These are phyloP conservation scores for Mirounga angustirostris DNA, from an alignment of 2,113 vertebrate species.

Conservation along the genomic window DNA sequence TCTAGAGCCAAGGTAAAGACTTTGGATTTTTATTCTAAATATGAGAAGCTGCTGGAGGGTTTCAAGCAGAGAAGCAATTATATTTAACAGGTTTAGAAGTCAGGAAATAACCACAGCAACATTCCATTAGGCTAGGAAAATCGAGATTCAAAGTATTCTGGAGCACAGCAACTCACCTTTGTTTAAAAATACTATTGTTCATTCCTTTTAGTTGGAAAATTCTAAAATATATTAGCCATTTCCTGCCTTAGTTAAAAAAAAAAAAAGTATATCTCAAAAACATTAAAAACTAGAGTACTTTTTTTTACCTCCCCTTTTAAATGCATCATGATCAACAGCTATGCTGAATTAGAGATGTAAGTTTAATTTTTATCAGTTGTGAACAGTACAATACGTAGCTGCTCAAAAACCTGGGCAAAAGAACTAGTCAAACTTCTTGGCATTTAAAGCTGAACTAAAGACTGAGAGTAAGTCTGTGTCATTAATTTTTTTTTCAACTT, in stretches of 20 bases:
- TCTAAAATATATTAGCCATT: constrained; percentile 20
- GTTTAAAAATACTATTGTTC: constrained; percentile 53
- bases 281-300: neutral
- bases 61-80: constrained; percentile 1
- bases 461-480: neutral
- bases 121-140: constrained; percentile 37
- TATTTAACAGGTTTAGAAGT: neutral
- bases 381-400: neutral
- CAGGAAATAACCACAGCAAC: constrained; percentile 30
- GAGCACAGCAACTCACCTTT: neutral
- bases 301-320: neutral
- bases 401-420: neutral
- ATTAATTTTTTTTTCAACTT: neutral
- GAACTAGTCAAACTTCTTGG: neutral
- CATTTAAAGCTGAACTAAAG: constrained; percentile 21
- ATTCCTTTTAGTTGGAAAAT: constrained; percentile 41
- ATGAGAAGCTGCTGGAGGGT: neutral
- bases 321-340: neutral
- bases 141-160: neutral
- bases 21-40: neutral
- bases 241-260: neutral
- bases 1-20: neutral
- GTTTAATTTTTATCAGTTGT: constrained; percentile 22
- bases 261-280: neutral
- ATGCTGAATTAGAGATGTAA: neutral